phyloP scores from a whole-genome alignment of 1,140 invertebrate species.

The Neodiprion virginianus region DNA sequence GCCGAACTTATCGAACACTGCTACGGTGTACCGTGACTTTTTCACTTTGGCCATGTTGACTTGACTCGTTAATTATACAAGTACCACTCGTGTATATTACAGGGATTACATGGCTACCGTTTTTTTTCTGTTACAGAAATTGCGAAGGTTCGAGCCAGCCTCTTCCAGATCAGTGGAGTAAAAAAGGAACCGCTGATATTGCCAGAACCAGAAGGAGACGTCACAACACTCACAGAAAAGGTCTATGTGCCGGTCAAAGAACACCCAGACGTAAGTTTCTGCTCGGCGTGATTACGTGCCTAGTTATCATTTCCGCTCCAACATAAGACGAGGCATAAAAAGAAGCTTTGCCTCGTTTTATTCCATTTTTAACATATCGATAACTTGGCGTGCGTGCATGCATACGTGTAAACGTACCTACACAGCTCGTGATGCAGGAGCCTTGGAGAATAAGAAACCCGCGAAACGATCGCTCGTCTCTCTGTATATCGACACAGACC shows the following conservation, averaged over 20 bases:
- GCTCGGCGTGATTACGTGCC: background rate
- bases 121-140: constrained; percentile 89
- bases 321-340: background rate
- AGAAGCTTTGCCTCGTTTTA: background rate
- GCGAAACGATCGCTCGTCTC: too few relatives aligned
- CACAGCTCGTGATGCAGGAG: background rate
- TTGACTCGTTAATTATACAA: background rate
- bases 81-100: background rate
- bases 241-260: constrained; percentile 99
- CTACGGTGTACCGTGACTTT: too few relatives aligned
- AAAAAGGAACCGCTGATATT: constrained; percentile 92
- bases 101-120: constrained; percentile 7
- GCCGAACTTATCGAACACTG: background rate
- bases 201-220: constrained; percentile 91
- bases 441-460: too few relatives aligned
- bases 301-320: constrained; percentile 11
- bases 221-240: constrained; percentile 96
- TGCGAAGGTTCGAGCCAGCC: constrained; percentile 92
- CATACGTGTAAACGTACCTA: too few relatives aligned
- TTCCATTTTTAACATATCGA: background rate
- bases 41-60: too few relatives aligned
- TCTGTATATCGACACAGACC: background rate
- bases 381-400: background rate
- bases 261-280: constrained; percentile 95
- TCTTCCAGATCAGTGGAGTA: constrained; percentile 98